These are phyloP conservation scores for Salpingus planirostris DNA, from an alignment of 2,888 invertebrate species.

Conservation along the genomic window DNA sequence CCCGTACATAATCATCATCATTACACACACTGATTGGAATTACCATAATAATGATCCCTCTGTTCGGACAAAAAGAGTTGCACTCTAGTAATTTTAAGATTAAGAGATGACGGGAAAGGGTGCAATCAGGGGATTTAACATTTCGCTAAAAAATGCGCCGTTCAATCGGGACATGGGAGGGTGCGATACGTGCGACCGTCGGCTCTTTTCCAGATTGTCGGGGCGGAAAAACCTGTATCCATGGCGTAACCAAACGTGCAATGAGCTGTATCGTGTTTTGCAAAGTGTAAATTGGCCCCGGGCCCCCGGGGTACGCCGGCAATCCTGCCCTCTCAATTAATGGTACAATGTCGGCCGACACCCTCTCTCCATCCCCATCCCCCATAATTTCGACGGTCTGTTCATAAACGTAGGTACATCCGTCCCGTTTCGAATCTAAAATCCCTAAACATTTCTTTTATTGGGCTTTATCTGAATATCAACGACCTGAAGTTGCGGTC, in stretches of 20 bases:
- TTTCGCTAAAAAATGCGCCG: background rate
- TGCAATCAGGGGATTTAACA: background rate
- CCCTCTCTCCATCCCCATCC: too few relatives aligned
- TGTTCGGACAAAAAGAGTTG: background rate
- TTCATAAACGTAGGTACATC: too few relatives aligned
- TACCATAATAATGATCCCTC: background rate
- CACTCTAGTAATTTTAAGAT: background rate
- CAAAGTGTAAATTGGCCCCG: slow-evolving; percentile 54
- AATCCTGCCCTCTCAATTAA: slow-evolving; percentile 42
- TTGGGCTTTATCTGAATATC: too few relatives aligned
- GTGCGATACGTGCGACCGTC: background rate
- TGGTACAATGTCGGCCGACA: slow-evolving; percentile 28
- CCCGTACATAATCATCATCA: background rate
- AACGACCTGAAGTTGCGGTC: too few relatives aligned
- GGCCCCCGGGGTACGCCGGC: slow-evolving; percentile 40
- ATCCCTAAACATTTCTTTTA: too few relatives aligned
- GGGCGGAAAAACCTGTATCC: slow-evolving; percentile 15
- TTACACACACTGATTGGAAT: too few relatives aligned
- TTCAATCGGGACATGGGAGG: background rate
- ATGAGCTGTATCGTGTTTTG: slow-evolving; percentile 57
- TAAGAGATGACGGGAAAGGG: background rate
- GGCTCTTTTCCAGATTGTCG: too few relatives aligned
- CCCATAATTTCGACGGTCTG: too few relatives aligned
- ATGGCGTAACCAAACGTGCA: slow-evolving; percentile 42
- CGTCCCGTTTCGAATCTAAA: too few relatives aligned